phyloP scores from a whole-genome alignment of 1,140 invertebrate genomes.

The Chlorops oryzae region DNA sequence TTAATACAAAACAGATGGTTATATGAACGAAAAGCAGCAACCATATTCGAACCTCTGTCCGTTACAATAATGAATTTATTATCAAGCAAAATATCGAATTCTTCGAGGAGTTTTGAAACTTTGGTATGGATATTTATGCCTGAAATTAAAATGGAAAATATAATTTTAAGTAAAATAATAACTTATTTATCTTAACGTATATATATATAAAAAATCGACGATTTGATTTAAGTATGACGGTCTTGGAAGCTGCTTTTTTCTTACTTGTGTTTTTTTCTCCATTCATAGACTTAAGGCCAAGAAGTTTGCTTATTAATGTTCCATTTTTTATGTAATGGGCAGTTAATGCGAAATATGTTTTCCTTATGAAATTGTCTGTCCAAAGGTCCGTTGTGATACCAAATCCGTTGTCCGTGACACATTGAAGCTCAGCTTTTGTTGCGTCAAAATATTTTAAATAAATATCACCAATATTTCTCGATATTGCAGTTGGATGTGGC shows the following conservation, averaged over 20 bases:
- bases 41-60: constrained; percentile 1
- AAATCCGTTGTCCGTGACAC: constrained; percentile 1
- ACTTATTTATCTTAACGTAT: no score
- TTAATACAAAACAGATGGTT: no score
- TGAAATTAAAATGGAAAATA: not conserved
- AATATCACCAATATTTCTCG: constrained; percentile 7
- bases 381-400: not conserved
- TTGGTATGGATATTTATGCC: no score
- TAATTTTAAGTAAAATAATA: not conserved
- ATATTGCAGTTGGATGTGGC: constrained; percentile 10
- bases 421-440: constrained; percentile 3
- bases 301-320: no score
- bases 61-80: not conserved
- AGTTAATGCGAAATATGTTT: not conserved
- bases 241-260: no score
- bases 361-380: not conserved
- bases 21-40: constrained; percentile 2
- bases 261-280: no score
- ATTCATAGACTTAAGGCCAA: no score
- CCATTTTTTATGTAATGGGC: no score
- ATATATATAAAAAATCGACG: no score
- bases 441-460: constrained; percentile 1
- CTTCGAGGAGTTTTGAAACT: not conserved
- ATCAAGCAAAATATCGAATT: not conserved
- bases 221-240: no score